Evolutionary conservation across 2,113 vertebrate genomes (phyloP).

Genomic region (Sceloporus undulatus): DNA sequence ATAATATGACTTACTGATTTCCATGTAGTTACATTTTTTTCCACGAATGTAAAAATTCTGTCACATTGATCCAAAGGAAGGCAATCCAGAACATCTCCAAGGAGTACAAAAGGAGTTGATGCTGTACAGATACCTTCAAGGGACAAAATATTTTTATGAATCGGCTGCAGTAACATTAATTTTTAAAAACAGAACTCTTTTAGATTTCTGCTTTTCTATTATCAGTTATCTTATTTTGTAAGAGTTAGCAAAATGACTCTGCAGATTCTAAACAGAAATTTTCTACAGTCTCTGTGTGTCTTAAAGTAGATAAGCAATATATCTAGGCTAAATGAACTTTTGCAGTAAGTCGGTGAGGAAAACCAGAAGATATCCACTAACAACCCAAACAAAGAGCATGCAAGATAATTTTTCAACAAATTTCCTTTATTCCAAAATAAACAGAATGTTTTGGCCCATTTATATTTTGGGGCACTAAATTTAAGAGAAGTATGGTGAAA

Average conservation of each 20-base stretch:
- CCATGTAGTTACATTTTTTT: conserved; percentile 98
- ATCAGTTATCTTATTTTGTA: background rate
- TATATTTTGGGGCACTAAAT: background rate
- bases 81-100: conserved; percentile 97
- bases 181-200: background rate
- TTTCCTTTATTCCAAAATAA: background rate
- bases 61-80: conserved; percentile 97
- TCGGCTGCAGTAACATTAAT: too few species aligned
- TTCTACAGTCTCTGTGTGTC: background rate
- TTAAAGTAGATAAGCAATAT: background rate
- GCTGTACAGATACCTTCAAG: conserved; percentile 93
- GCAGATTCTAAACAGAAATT: background rate
- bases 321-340: background rate
- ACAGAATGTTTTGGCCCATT: background rate
- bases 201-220: background rate
- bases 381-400: background rate
- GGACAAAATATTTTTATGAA: background rate
- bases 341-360: background rate
- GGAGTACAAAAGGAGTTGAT: conserved; percentile 92
- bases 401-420: background rate
- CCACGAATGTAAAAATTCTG: conserved; percentile 96
- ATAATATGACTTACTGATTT: conserved; percentile 88
- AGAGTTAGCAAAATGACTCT: background rate
- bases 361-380: background rate
- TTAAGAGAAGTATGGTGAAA: background rate